Evolutionary conservation across 2,888 invertebrate species (phyloP).

Genomic region (Agrilus biguttatus): DNA sequence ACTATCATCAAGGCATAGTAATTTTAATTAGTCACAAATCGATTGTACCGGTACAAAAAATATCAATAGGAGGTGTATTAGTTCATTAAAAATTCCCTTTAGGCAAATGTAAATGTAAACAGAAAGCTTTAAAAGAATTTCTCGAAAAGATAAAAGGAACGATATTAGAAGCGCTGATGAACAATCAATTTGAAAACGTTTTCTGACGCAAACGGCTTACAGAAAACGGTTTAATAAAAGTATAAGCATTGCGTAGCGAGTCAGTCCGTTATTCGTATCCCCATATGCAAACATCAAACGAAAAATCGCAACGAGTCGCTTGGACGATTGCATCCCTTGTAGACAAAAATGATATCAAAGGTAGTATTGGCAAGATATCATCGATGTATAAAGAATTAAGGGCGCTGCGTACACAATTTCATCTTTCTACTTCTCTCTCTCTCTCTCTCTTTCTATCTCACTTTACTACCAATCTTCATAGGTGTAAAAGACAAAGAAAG

Average conservation of each 20-base stretch:
- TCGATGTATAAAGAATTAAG: constrained; percentile 3
- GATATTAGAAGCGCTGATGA: constrained; percentile 12
- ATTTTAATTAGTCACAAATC: too few relatives aligned
- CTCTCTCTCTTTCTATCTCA: constrained; percentile 2
- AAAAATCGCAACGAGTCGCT: constrained; percentile 1
- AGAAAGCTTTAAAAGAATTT: too few relatives aligned
- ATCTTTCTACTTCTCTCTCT: constrained; percentile 2
- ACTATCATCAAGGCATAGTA: too few relatives aligned
- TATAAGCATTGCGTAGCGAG: constrained; percentile 21
- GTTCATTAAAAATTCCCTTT: too few relatives aligned
- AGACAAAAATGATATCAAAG: constrained; percentile 11
- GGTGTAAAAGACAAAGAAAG: neutral
- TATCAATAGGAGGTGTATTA: too few relatives aligned
- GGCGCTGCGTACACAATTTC: constrained; percentile 6
- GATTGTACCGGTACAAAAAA: too few relatives aligned
- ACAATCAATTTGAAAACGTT: constrained; percentile 28
- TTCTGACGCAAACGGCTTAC: constrained; percentile 22
- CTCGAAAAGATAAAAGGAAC: too few relatives aligned
- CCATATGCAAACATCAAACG: constrained; percentile 1
- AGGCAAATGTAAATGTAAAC: too few relatives aligned
- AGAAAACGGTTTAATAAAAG: constrained; percentile 28
- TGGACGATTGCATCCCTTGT: constrained; percentile 6
- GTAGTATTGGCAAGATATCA: constrained; percentile 8
- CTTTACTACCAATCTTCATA: neutral
- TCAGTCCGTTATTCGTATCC: constrained; percentile 8